These are phyloP conservation scores for Bombyx huttoni DNA, from an alignment of 2,888 invertebrate species.

Conservation along the genomic window DNA sequence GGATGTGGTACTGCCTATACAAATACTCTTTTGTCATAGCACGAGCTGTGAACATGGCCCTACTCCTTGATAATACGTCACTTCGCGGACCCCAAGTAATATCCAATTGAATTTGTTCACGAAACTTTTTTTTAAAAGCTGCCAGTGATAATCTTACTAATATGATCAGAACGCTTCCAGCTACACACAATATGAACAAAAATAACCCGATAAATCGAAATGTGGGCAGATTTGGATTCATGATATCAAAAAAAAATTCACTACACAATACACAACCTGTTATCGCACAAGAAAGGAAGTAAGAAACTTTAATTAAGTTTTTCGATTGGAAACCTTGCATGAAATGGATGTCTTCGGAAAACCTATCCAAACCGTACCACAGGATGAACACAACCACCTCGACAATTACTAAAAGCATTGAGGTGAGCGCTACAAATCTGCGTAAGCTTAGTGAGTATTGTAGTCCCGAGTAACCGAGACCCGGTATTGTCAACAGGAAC, in stretches of 20 bases:
- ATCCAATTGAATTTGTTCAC: slow-evolving; percentile 23
- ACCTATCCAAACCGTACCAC: slow-evolving; percentile 46
- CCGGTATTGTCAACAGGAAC: slow-evolving; percentile 35
- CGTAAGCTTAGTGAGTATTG: slow-evolving; percentile 20
- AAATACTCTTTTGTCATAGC: slow-evolving; percentile 68
- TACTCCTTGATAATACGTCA: slow-evolving; percentile 43
- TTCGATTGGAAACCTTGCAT: slow-evolving; percentile 53
- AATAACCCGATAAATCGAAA: not conserved
- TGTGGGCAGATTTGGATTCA: not conserved
- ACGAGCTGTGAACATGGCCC: slow-evolving; percentile 60
- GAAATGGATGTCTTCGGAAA: slow-evolving; percentile 59
- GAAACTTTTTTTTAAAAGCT: slow-evolving; percentile 18
- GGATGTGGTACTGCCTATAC: slow-evolving; percentile 59
- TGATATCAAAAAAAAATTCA: slow-evolving; percentile 16
- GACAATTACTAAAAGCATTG: slow-evolving; percentile 24
- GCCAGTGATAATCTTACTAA: slow-evolving; percentile 20
- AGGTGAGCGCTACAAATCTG: slow-evolving; percentile 16
- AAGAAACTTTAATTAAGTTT: slow-evolving; percentile 31
- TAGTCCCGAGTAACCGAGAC: slow-evolving; percentile 27
- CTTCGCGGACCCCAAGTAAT: slow-evolving; percentile 46
- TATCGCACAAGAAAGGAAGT: slow-evolving; percentile 25
- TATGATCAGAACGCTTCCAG: slow-evolving; percentile 10
- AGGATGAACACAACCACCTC: slow-evolving; percentile 43
- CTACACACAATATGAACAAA: slow-evolving; percentile 2
- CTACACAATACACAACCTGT: slow-evolving; percentile 24